Percentiles rank a stretch among this genome's conserved stretches.
phyloP scores from a whole-genome alignment of 2,113 vertebrate species.

The Neofelis nebulosa region DNA sequence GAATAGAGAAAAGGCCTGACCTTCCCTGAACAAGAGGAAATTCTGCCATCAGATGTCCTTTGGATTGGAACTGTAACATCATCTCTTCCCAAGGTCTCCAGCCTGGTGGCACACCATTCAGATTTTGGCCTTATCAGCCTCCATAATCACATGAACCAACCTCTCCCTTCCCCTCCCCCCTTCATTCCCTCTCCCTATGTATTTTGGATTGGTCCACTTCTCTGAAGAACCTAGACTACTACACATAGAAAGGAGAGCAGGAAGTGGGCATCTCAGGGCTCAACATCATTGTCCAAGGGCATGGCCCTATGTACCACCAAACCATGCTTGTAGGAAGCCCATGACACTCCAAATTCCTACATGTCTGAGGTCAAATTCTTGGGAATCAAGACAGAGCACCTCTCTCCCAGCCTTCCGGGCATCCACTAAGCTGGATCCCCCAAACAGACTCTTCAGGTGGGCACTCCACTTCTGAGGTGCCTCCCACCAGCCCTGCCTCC shows the following conservation, averaged over 20 bases:
- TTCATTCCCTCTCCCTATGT: not conserved
- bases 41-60: not conserved
- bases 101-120: not conserved
- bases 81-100: not conserved
- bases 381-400: not conserved
- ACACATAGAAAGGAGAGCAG: not conserved
- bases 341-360: not conserved
- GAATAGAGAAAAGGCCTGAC: not conserved
- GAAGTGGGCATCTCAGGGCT: not conserved
- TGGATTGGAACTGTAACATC: not conserved
- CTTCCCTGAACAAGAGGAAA: not conserved
- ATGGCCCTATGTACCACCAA: not conserved
- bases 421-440: not conserved
- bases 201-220: not conserved
- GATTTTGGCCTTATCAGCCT: not conserved
- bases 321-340: not conserved
- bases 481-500: not conserved
- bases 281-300: not conserved
- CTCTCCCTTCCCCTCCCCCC: not conserved
- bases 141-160: not conserved
- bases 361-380: not conserved
- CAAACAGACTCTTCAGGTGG: not conserved
- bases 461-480: not conserved
- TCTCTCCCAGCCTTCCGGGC: not conserved
- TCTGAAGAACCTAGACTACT: not conserved